These are phyloP conservation scores for Drosophila kokeensis DNA, from an alignment of 2,888 invertebrate genomes.

Conservation along the genomic window DNA sequence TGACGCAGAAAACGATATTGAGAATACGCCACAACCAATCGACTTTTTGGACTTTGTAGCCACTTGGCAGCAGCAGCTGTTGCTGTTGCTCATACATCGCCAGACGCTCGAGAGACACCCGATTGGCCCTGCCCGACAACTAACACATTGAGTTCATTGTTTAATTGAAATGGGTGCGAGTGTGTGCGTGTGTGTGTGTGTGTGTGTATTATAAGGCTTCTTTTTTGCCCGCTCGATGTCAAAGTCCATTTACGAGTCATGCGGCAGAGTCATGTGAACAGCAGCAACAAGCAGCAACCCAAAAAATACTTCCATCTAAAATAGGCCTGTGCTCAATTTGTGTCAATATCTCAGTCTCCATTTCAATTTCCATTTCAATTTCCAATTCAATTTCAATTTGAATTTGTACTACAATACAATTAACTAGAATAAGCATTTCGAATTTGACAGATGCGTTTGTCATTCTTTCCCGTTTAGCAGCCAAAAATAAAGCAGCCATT, in stretches of 20 bases:
- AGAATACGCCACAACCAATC: slow-evolving; percentile 33
- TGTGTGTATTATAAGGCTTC: slow-evolving; percentile 2
- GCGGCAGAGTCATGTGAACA: slow-evolving; percentile 66
- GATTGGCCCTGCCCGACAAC: slow-evolving; percentile 25
- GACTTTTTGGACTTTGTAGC: slow-evolving; percentile 51
- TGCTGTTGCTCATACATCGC: slow-evolving; percentile 19
- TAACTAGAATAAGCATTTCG: slow-evolving; percentile 19
- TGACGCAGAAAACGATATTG: slow-evolving; percentile 56
- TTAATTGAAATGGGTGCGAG: slow-evolving; percentile 20
- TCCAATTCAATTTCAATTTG: slow-evolving; percentile 29
- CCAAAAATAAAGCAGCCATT: slow-evolving; percentile 25
- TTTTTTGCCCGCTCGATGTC: slow-evolving; percentile 37
- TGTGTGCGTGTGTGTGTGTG: neutral
- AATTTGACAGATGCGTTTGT: neutral
- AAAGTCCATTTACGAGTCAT: slow-evolving; percentile 78
- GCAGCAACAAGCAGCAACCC: slow-evolving; percentile 19
- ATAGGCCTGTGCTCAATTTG: slow-evolving; percentile 50
- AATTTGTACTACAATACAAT: slow-evolving; percentile 57
- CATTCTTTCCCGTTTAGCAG: neutral
- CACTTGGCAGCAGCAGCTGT: slow-evolving; percentile 20
- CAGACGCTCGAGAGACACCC: slow-evolving; percentile 37
- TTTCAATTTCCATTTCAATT: slow-evolving; percentile 27
- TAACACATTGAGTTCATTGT: slow-evolving; percentile 39
- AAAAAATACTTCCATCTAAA: slow-evolving; percentile 24
- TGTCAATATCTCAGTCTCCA: slow-evolving; percentile 42